Conservation (phyloP, 2,113 vertebrate genomes). For the Tachysurus vachellii region DNA sequence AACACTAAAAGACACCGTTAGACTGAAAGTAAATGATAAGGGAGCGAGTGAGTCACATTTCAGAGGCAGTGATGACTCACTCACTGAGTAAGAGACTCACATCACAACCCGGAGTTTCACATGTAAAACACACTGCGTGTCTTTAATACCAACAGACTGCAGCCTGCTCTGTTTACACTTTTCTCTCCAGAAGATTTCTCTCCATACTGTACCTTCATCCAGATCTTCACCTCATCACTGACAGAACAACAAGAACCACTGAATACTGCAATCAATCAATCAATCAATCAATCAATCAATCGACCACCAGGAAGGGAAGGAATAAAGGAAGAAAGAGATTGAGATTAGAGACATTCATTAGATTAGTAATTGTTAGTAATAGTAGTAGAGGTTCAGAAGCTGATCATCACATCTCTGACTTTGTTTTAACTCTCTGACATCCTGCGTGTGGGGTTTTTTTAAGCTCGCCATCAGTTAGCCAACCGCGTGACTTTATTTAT, state of each 20-base stretch:
- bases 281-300: too few species aligned
- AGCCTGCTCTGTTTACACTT: not conserved
- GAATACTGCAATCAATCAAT: not conserved
- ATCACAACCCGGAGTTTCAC: not conserved
- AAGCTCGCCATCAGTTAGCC: not conserved
- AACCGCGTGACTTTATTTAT: not conserved
- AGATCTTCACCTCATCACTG: not conserved
- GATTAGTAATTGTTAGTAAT: too few species aligned
- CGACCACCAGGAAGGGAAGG: too few species aligned
- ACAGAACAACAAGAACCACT: not conserved
- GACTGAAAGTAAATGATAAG: not conserved
- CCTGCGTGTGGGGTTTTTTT: too few species aligned
- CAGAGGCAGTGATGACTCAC: conserved; percentile 11
- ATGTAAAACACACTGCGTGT: not conserved
- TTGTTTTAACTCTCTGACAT: too few species aligned
- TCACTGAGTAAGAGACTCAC: not conserved
- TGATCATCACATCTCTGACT: not conserved
- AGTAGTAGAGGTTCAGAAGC: too few species aligned
- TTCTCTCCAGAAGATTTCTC: not conserved
- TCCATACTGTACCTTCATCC: not conserved
- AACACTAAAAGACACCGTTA: not conserved
- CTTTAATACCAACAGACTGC: not conserved
- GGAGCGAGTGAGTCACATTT: not conserved
- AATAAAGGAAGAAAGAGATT: too few species aligned
- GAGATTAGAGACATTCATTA: not conserved